Percentiles rank a stretch among this genome's conserved stretches.
Evolutionary conservation across 2,797 vertebrate species (phyloP).

Genomic region (Oophaga sylvatica): DNA sequence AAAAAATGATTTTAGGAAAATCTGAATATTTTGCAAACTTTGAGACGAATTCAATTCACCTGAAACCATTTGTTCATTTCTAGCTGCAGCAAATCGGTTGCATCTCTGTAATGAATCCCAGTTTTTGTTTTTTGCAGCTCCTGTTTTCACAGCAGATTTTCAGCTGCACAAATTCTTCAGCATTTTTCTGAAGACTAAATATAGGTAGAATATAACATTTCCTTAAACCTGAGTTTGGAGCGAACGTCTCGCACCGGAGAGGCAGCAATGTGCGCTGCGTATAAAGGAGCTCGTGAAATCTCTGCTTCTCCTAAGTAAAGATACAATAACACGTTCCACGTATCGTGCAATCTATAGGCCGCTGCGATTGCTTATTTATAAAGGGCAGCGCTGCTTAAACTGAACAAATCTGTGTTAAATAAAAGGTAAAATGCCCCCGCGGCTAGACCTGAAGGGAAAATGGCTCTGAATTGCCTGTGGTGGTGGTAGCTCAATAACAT

Average conservation of each 20-base stretch:
- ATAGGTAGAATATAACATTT: background rate
- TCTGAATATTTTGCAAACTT: no score
- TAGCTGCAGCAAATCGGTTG: no score
- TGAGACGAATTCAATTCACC: no score
- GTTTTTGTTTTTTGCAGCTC: no score
- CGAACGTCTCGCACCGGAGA: background rate
- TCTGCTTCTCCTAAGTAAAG: conserved; percentile 2
- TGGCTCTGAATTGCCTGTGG: conserved; percentile 64
- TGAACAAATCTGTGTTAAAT: conserved; percentile 64
- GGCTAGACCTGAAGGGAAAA: conserved; percentile 63
- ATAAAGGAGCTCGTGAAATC: conserved; percentile 5
- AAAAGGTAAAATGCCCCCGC: conserved; percentile 67
- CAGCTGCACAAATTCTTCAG: no score
- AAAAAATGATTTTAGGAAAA: no score
- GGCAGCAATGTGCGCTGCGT: background rate
- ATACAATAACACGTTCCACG: background rate
- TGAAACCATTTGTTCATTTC: no score
- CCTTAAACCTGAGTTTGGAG: background rate
- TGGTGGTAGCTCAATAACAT: conserved; percentile 67
- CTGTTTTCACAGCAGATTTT: no score
- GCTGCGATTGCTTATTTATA: conserved; percentile 29
- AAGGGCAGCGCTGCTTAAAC: conserved; percentile 20
- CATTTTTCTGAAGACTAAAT: background rate
- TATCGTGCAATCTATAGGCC: background rate
- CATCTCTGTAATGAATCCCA: no score